Conservation (phyloP, 1,140 invertebrate species). For the Lepidostoma basale region DNA sequence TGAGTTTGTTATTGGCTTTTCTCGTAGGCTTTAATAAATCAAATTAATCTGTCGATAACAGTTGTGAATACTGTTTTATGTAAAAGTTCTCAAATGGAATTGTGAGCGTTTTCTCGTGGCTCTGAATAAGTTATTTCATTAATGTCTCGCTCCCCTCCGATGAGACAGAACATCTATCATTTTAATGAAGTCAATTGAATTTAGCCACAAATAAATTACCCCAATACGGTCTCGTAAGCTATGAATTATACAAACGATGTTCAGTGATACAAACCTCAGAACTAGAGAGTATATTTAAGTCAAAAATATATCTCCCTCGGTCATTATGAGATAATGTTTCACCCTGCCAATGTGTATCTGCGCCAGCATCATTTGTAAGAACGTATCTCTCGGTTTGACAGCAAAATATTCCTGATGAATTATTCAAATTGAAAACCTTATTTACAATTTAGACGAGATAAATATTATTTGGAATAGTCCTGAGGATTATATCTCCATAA, state of each 20-base stretch:
- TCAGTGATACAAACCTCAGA: background rate
- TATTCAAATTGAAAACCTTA: background rate
- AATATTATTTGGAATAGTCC: background rate
- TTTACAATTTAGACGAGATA: background rate
- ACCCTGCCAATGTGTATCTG: background rate
- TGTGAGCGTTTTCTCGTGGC: too few species aligned
- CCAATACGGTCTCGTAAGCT: background rate
- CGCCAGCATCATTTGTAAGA: background rate
- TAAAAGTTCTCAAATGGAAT: too few species aligned
- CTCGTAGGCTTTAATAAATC: too few species aligned
- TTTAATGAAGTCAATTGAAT: slow-evolving; percentile 15
- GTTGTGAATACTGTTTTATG: too few species aligned
- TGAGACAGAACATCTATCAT: background rate
- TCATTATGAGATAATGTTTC: background rate
- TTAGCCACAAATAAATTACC: background rate
- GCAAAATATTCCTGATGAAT: background rate
- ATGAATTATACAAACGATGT: background rate
- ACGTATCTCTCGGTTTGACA: background rate
- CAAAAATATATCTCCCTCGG: background rate
- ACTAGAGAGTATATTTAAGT: background rate
- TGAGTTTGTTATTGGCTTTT: too few species aligned
- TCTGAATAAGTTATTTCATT: too few species aligned
- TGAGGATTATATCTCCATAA: background rate
- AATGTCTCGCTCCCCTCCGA: too few species aligned
- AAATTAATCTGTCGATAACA: too few species aligned